Percentiles rank a stretch among this genome's conserved stretches.
Conservation (phyloP, 2,888 invertebrate genomes). For the Drosophila vallismaia region DNA sequence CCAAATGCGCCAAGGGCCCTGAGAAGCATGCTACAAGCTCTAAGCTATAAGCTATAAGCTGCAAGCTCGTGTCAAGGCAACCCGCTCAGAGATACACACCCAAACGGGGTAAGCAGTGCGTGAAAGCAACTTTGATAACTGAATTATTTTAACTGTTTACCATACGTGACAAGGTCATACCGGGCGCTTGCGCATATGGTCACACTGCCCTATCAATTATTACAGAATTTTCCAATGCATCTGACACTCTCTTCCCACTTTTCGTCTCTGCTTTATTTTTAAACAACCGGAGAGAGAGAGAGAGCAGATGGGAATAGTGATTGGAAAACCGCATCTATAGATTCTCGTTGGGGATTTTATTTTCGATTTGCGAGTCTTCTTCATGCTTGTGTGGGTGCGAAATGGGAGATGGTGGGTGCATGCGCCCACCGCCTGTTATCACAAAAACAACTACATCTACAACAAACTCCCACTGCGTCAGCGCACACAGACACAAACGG, state of each 20-base stretch:
- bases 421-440: conserved; percentile 56
- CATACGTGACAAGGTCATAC: conserved; percentile 31
- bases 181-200: conserved; percentile 56
- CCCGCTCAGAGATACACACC: conserved; percentile 9
- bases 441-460: not conserved
- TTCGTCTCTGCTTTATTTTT: conserved; percentile 10
- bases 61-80: conserved; percentile 30
- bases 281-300: not conserved
- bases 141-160: not conserved
- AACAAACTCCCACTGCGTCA: conserved; percentile 70
- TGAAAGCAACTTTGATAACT: conserved; percentile 18
- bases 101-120: conserved; percentile 20
- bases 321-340: conserved; percentile 6
- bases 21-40: conserved; percentile 62
- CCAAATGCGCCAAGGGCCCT: conserved; percentile 57
- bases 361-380: conserved; percentile 25
- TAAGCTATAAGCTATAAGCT: conserved; percentile 55
- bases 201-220: not conserved
- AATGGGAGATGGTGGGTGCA: conserved; percentile 44
- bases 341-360: conserved; percentile 7
- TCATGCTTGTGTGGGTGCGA: not conserved
- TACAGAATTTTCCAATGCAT: not conserved
- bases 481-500: conserved; percentile 53
- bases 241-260: not conserved
- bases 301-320: not conserved